A percentile compares a stretch with the other conserved stretches of the same genome.
phyloP scores from a whole-genome alignment of 1,140 invertebrate species.

The Ostrea denselamellosa region DNA sequence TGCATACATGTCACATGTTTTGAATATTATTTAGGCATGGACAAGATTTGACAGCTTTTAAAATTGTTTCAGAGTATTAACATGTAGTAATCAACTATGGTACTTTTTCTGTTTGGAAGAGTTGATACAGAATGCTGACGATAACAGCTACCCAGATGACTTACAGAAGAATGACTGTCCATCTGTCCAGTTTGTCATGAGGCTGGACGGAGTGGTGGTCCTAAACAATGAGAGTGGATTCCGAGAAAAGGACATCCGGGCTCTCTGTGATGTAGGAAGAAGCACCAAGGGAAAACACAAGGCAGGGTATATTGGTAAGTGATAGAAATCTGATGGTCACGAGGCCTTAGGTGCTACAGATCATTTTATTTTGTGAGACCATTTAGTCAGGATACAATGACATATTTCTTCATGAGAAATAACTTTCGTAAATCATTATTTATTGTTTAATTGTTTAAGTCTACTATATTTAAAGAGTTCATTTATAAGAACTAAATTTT shows the following conservation, averaged over 20 bases:
- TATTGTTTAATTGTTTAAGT: too few relatives aligned
- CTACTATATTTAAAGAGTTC: too few relatives aligned
- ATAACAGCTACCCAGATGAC: constrained; percentile 74
- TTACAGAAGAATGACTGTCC: constrained; percentile 61
- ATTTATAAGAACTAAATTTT: too few relatives aligned
- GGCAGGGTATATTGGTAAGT: constrained; percentile 78
- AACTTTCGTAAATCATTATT: too few relatives aligned
- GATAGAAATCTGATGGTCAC: too few relatives aligned
- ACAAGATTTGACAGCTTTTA: too few relatives aligned
- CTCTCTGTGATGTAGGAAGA: constrained; percentile 78
- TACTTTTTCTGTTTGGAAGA: constrained; percentile 13
- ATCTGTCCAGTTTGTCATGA: constrained; percentile 74
- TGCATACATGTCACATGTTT: background rate
- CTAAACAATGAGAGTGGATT: constrained; percentile 79
- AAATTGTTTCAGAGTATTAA: background rate
- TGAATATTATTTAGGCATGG: background rate
- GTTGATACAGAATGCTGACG: constrained; percentile 78
- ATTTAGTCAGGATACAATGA: too few relatives aligned
- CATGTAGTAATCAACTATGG: too few relatives aligned
- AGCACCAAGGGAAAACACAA: constrained; percentile 79
- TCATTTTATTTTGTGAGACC: too few relatives aligned
- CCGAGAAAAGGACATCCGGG: constrained; percentile 73
- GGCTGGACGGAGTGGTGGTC: constrained; percentile 68
- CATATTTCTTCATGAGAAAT: too few relatives aligned
- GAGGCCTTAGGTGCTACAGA: background rate